Evolutionary conservation across 1,140 invertebrate genomes (phyloP).

Genomic region (Centruroides vittatus): DNA sequence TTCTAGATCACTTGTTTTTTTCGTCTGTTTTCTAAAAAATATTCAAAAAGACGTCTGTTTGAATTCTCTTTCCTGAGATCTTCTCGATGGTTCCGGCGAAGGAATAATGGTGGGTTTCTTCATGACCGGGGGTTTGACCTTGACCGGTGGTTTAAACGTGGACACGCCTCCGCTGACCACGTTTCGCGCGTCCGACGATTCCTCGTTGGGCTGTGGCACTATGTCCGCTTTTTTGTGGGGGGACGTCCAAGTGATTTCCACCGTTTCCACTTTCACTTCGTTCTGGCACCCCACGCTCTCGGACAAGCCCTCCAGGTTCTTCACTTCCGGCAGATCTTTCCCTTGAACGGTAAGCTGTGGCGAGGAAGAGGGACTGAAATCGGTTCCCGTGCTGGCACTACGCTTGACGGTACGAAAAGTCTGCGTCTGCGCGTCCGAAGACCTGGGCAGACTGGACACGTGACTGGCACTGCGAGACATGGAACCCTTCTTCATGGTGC

Average conservation of each 20-base stretch:
- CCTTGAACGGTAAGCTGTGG: slow-evolving; percentile 15
- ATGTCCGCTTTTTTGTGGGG: slow-evolving; percentile 22
- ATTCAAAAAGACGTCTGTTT: slow-evolving; percentile 7
- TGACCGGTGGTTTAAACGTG: slow-evolving; percentile 51
- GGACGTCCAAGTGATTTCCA: slow-evolving; percentile 34
- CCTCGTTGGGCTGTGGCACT: neutral
- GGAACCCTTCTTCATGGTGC: slow-evolving; percentile 52
- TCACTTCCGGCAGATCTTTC: slow-evolving; percentile 17
- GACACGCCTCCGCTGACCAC: slow-evolving; percentile 41
- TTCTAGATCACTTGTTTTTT: neutral
- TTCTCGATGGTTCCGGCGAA: neutral
- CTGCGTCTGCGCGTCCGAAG: slow-evolving; percentile 22
- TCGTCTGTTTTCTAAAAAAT: neutral
- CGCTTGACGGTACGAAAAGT: slow-evolving; percentile 19
- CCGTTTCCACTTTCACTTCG: slow-evolving; percentile 19
- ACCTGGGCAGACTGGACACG: slow-evolving; percentile 3
- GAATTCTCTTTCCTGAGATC: neutral
- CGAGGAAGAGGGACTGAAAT: slow-evolving; percentile 12
- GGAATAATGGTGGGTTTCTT: slow-evolving; percentile 41
- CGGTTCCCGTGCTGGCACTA: slow-evolving; percentile 15
- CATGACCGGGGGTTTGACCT: slow-evolving; percentile 54
- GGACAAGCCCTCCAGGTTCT: neutral
- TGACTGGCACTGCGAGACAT: slow-evolving; percentile 16
- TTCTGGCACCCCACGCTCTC: slow-evolving; percentile 3
- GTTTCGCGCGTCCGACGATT: slow-evolving; percentile 25